A percentile compares a stretch with the other conserved stretches of the same genome.
Conservation (phyloP, 2,888 invertebrate genomes). For the Conchocele bisecta region DNA sequence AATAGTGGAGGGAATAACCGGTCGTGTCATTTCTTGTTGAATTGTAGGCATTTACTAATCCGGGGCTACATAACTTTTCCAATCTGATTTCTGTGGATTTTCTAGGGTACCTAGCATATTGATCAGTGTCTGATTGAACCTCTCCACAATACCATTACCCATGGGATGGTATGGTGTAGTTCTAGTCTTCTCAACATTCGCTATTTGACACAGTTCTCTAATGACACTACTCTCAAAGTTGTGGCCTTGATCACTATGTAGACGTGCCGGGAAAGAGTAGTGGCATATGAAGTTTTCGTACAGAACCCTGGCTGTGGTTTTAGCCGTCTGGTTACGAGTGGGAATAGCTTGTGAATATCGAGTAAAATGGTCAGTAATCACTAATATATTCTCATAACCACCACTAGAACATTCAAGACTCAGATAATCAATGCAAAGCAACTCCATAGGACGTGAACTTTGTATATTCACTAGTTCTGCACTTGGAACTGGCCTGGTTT, state of each 20-base stretch:
- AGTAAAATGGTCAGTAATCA: slow-evolving; percentile 27
- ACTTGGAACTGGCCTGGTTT: slow-evolving; percentile 3
- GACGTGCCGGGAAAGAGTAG: neutral
- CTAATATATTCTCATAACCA: slow-evolving; percentile 9
- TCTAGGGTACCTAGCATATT: slow-evolving; percentile 31
- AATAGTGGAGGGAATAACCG: slow-evolving; percentile 1
- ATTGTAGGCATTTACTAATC: slow-evolving; percentile 22
- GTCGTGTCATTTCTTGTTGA: slow-evolving; percentile 29
- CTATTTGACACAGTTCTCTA: slow-evolving; percentile 23
- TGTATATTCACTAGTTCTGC: slow-evolving; percentile 15
- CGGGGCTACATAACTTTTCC: slow-evolving; percentile 20
- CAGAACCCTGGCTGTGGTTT: slow-evolving; percentile 16
- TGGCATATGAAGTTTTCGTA: too few species aligned
- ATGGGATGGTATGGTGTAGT: slow-evolving; percentile 28
- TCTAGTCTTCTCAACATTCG: slow-evolving; percentile 32
- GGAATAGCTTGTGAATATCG: slow-evolving; percentile 31
- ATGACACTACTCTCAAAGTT: slow-evolving; percentile 39
- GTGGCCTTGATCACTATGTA: slow-evolving; percentile 15
- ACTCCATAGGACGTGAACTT: slow-evolving; percentile 24
- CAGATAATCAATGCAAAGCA: slow-evolving; percentile 30
- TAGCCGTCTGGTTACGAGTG: slow-evolving; percentile 39
- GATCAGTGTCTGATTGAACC: slow-evolving; percentile 31
- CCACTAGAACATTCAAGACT: neutral
- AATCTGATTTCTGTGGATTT: slow-evolving; percentile 21
- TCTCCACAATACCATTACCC: slow-evolving; percentile 27